These are phyloP conservation scores for Sebastes steindachneri DNA, from an alignment of 2,797 vertebrate species.

Conservation along the genomic window DNA sequence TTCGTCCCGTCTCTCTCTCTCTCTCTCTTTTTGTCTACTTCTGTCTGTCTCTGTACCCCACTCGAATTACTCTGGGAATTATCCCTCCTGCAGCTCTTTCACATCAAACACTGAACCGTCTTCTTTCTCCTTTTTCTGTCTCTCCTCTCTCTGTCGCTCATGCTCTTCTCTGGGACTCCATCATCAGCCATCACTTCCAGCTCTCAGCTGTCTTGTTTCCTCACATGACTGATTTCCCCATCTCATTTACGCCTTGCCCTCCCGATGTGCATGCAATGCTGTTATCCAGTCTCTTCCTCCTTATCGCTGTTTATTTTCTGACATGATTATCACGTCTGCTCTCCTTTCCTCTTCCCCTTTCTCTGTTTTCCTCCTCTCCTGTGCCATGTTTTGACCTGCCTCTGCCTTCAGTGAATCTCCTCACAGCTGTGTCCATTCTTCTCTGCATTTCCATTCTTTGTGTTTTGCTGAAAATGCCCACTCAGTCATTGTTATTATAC, in stretches of 20 bases:
- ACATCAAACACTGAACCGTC: conserved; percentile 28
- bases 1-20: not conserved
- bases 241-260: conserved; percentile 14
- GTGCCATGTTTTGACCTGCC: conserved; percentile 19
- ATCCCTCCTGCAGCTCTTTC: conserved; percentile 35
- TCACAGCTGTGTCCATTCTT: not conserved
- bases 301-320: not conserved
- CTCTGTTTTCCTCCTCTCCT: conserved; percentile 1
- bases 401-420: conserved; percentile 18
- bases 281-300: conserved; percentile 17
- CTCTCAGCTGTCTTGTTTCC: conserved; percentile 34
- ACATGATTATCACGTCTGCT: conserved; percentile 12
- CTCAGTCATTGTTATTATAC: conserved; percentile 5
- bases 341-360: not conserved
- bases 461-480: conserved; percentile 14
- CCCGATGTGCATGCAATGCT: conserved; percentile 20
- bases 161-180: conserved; percentile 31
- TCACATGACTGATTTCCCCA: conserved; percentile 32
- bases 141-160: conserved; percentile 12
- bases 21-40: conserved; percentile 6
- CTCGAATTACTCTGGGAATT: conserved; percentile 38
- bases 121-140: conserved; percentile 18
- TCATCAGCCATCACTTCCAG: conserved; percentile 25
- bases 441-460: conserved; percentile 2
- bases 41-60: conserved; percentile 14